phyloP scores from a whole-genome alignment of 2,888 invertebrate genomes.

The Drosophila aldrichi region DNA sequence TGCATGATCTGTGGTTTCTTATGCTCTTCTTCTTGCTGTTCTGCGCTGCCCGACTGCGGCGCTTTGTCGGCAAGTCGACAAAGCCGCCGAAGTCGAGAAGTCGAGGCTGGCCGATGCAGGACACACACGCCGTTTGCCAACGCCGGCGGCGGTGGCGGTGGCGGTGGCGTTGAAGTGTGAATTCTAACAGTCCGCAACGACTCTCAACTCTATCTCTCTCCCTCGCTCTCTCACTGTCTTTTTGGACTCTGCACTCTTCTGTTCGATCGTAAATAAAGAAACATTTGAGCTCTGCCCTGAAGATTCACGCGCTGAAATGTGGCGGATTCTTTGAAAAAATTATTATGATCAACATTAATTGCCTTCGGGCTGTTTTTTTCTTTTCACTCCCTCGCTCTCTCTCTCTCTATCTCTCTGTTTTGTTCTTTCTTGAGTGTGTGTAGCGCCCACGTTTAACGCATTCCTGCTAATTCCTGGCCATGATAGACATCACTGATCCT shows the following conservation, averaged over 20 bases:
- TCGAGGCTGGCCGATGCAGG: conserved; percentile 24
- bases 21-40: conserved; percentile 11
- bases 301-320: conserved; percentile 70
- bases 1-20: conserved; percentile 78
- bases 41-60: conserved; percentile 47
- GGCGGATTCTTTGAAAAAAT: conserved; percentile 66
- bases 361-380: conserved; percentile 24
- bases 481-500: conserved; percentile 62
- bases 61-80: conserved; percentile 75
- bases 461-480: conserved; percentile 73
- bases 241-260: conserved; percentile 32
- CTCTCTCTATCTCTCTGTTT: not conserved
- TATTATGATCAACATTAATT: conserved; percentile 57
- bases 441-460: conserved; percentile 71
- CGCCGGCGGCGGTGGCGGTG: conserved; percentile 32
- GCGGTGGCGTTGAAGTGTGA: conserved; percentile 69
- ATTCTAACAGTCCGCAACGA: conserved; percentile 77
- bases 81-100: conserved; percentile 20
- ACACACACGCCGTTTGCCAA: conserved; percentile 59
- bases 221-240: too few relatives aligned
- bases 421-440: conserved; percentile 7
- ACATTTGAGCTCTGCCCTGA: conserved; percentile 39
- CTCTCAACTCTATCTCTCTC: conserved; percentile 23
- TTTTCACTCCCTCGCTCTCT: not conserved
- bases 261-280: conserved; percentile 72